Base-by-base conservation (phyloP, 2,888 invertebrate species). In the Cataglyphis albicans region DNA sequence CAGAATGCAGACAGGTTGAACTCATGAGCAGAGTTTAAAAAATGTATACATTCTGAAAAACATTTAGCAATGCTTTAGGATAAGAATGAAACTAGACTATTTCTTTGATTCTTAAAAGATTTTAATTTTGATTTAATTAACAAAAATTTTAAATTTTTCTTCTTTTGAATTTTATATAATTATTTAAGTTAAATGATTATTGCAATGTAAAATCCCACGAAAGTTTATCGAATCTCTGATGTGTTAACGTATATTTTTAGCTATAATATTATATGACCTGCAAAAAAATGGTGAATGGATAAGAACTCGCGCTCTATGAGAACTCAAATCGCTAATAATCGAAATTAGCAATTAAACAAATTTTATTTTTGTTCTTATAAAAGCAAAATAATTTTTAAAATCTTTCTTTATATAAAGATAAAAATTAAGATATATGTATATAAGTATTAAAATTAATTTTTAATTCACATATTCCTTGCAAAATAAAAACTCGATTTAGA, bases 51-150 rank as follows among this genome's bases (percentile, higher is more conserved):
- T 89, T 88, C 84, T 85, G 81, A 88, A 85, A 72, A 68, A 81
- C n/a, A 63, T 84, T 81, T 87, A 84, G 82, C 57, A 64, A 84
- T 82, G 88, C 82, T 89, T 85, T 89, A 83, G 83, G 68, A 57
- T 64, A 76, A 81, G 64, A 65, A 84, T 63, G 59, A 75, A 82
- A 59, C 57, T 81, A 64, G 57, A 63, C 64, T 41, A 21, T 74
- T 73, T 78, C 81, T 81, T 73, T 32, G 29, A 44, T 70, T 65
- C 29, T 52, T 74, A 59, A 74, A 64, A 61, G 29, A 84, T 75
- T 76, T 75, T 82, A 80, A 72, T 44, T 9, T 38, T 21, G 6
- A 59, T 18, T 44, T 52, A n/a, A 9, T 35, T 57, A 25, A 52
- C 21, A 72, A 32, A 82, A 70, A 15, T 12, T 21, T 65, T 55